These are phyloP conservation scores for Lycocorax pyrrhopterus DNA, from an alignment of 2,113 vertebrate species.

Conservation along the genomic window DNA sequence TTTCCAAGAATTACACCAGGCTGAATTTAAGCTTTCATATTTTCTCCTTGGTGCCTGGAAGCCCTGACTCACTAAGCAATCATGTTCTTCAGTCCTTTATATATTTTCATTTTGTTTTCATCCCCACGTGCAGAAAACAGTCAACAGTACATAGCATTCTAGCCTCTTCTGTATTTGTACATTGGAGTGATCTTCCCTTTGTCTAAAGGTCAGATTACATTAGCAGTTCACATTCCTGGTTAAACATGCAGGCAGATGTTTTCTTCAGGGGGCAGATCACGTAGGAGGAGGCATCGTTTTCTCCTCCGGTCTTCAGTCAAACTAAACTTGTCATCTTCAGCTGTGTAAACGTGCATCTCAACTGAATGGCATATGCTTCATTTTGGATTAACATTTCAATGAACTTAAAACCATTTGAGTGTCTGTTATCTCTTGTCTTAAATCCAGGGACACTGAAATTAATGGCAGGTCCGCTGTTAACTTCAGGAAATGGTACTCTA, in stretches of 20 bases:
- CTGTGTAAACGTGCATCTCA: conserved; percentile 54
- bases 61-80: neutral
- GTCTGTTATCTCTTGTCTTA: conserved; percentile 42
- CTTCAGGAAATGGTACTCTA: conserved; percentile 37
- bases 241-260: conserved; percentile 70
- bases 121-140: neutral
- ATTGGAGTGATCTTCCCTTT: neutral
- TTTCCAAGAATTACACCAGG: neutral
- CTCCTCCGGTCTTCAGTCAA: conserved; percentile 53
- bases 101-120: neutral
- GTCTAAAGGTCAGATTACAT: conserved; percentile 49
- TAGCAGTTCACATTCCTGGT: conserved; percentile 60
- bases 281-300: conserved; percentile 53
- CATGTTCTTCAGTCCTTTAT: neutral
- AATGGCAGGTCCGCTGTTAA: conserved; percentile 25
- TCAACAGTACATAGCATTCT: neutral
- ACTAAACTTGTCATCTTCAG: conserved; percentile 42
- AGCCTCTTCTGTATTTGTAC: conserved; percentile 1
- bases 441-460: conserved; percentile 9
- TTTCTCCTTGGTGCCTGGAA: neutral
- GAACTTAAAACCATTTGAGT: conserved; percentile 15
- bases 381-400: conserved; percentile 18
- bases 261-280: conserved; percentile 67
- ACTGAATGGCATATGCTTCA: conserved; percentile 49
- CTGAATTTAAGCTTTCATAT: neutral